Base-by-base conservation (phyloP, 1,140 invertebrate genomes). In the Macrostomum lignano region DNA sequence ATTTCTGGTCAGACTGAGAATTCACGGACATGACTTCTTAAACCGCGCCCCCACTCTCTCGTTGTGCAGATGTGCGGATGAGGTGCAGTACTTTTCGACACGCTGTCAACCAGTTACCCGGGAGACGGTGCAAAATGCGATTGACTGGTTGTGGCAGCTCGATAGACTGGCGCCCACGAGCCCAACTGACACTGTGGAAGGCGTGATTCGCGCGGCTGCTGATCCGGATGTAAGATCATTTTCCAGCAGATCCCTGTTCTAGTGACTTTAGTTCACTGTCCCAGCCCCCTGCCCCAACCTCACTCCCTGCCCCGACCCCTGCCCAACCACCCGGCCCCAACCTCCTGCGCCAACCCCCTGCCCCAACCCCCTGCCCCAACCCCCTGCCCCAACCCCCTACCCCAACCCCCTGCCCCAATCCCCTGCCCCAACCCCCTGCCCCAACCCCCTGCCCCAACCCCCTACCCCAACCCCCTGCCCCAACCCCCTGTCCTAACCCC, bases 121-220 rank as follows among this genome's bases (percentile, higher is more conserved):
- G 36, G 47, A 55, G 34, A 48, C 46, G 17, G 42, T 58, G 25
- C 46, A 52, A 26, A 45, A 45, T 2, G 51, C 51, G 17, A 43
- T 53, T 22, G 42, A 52, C 22, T 58, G 55, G 55, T 25, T 58
- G 15, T 52, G 49, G 51, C 37, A 35, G 9, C 40, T 51, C 7
- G 44, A 54, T 33, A 37, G 44, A 33, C 36, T 44, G 10, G 43
- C 42, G 7, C 22, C 45, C 7, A 43, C 47, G 3, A 45, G 45
- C 13, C 45, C 39, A 21, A 49, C 49, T 13, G 44, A 50, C 14
- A 43, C 44, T 25, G 46, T 45, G 36, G 52, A 58, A 33, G 48
- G 48, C 17, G 38, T 55, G 5, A 38, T 50, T 3, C 43, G 44
- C 25, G 55, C 55, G 10, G 36, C 48, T 7, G 37, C 36, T 14